A percentile compares a stretch with the other conserved stretches of the same genome.
These are phyloP conservation scores for Elmis aenea DNA, from an alignment of 2,888 invertebrate genomes.

Conservation along the genomic window DNA sequence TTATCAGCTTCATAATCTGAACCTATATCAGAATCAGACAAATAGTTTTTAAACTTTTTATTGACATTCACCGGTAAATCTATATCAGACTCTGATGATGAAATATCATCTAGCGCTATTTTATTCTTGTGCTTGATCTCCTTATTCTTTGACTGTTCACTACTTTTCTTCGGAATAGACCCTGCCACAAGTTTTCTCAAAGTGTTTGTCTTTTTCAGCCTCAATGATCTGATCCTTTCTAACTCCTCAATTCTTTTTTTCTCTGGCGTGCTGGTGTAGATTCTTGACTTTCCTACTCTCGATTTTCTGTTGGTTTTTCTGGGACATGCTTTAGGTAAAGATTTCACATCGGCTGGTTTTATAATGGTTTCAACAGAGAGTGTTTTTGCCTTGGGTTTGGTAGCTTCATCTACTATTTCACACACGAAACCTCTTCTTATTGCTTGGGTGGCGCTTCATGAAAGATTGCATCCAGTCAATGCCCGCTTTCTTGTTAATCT, in stretches of 20 bases:
- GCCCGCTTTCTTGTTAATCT: slow-evolving; percentile 3
- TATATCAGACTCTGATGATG: slow-evolving; percentile 4
- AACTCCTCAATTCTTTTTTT: background rate
- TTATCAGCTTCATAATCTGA: slow-evolving; percentile 8
- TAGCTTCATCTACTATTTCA: too few species aligned
- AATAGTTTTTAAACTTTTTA: slow-evolving; percentile 6
- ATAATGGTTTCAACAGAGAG: too few species aligned
- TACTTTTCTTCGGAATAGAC: slow-evolving; percentile 2
- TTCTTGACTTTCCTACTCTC: too few species aligned
- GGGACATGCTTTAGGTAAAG: too few species aligned
- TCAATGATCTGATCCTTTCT: background rate
- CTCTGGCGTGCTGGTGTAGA: too few species aligned
- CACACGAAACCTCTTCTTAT: too few species aligned
- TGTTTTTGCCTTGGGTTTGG: too few species aligned
- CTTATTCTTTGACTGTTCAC: slow-evolving; percentile 1
- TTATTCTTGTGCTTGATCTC: slow-evolving; percentile 3
- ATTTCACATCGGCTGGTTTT: too few species aligned
- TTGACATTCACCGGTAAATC: slow-evolving; percentile 2
- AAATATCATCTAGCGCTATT: slow-evolving; percentile 3
- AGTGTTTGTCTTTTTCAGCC: background rate
- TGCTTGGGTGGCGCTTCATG: too few species aligned
- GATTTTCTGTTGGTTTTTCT: too few species aligned
- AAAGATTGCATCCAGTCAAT: too few species aligned
- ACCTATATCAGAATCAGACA: slow-evolving; percentile 6
- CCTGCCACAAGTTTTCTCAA: background rate